These are phyloP conservation scores for Sebastes matsubarae DNA, from an alignment of 2,797 vertebrate genomes.

Conservation along the genomic window DNA sequence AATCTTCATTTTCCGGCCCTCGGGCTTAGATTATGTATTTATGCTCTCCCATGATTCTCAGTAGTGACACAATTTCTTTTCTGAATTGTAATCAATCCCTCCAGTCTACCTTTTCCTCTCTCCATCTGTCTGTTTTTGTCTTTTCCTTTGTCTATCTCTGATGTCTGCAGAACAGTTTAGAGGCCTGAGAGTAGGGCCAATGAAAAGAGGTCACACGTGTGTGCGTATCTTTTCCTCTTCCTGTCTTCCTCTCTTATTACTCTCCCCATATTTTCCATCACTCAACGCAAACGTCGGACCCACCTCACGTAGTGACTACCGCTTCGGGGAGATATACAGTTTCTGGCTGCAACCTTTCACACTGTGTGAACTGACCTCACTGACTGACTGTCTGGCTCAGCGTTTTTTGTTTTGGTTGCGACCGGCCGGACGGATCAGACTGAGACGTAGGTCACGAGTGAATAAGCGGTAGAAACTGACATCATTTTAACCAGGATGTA, in stretches of 20 bases:
- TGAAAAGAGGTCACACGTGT: slow-evolving; percentile 39
- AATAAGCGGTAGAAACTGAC: background rate
- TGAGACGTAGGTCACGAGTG: background rate
- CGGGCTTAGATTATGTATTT: background rate
- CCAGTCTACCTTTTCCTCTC: background rate
- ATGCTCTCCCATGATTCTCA: background rate
- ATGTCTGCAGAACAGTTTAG: slow-evolving; percentile 60
- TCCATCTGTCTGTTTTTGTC: slow-evolving; percentile 6
- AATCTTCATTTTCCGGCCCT: background rate
- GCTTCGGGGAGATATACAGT: slow-evolving; percentile 16
- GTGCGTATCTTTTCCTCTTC: slow-evolving; percentile 10
- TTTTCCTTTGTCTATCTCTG: background rate
- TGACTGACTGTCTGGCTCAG: slow-evolving; percentile 25
- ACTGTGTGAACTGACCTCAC: slow-evolving; percentile 18
- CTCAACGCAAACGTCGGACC: slow-evolving; percentile 5
- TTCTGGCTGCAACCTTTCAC: slow-evolving; percentile 30
- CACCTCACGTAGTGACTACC: background rate
- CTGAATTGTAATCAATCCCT: slow-evolving; percentile 1
- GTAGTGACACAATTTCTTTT: background rate
- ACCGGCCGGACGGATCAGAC: background rate
- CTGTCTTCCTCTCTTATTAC: slow-evolving; percentile 18
- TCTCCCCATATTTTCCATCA: slow-evolving; percentile 30
- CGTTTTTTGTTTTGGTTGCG: slow-evolving; percentile 20
- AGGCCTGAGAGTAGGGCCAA: background rate
- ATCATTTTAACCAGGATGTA: background rate